Percentiles rank a stretch among this genome's conserved stretches.
phyloP scores from a whole-genome alignment of 2,797 vertebrate species.

The Delichon dasypus region DNA sequence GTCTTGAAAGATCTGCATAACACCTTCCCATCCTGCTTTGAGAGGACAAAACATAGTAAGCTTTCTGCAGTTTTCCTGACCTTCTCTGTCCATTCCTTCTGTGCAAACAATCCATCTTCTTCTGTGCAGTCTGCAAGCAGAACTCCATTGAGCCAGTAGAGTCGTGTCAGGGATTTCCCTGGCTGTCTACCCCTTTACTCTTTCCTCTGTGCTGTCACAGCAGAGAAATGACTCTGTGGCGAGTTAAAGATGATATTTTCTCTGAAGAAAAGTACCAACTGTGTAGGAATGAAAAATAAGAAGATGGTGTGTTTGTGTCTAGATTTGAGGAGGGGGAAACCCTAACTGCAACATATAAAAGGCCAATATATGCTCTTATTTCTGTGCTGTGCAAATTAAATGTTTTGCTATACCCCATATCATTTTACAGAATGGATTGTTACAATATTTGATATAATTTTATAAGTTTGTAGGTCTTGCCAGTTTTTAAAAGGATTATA shows the following conservation, averaged over 20 bases:
- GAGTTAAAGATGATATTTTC: conserved; percentile 7
- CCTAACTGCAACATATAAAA: background rate
- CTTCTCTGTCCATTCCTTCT: conserved; percentile 72
- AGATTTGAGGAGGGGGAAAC: background rate
- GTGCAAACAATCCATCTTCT: conserved; percentile 75
- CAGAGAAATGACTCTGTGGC: conserved; percentile 48
- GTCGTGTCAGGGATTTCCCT: conserved; percentile 73
- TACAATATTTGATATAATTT: background rate
- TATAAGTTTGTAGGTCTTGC: background rate
- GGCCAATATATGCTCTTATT: background rate
- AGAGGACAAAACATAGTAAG: background rate
- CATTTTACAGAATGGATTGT: background rate
- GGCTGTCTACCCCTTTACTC: conserved; percentile 36
- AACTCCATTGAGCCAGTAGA: conserved; percentile 66
- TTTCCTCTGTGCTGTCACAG: conserved; percentile 44
- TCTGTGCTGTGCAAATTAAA: background rate
- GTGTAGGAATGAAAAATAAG: background rate
- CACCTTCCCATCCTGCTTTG: background rate
- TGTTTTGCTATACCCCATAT: background rate
- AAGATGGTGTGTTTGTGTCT: background rate
- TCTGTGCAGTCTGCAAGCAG: conserved; percentile 50
- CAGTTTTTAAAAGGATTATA: conserved; percentile 8
- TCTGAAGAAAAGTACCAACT: background rate
- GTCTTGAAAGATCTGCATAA: background rate
- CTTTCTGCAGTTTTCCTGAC: conserved; percentile 62